Percentiles rank a stretch among this genome's conserved stretches.
Evolutionary conservation across 2,797 vertebrate species (phyloP).

Genomic region (Chaetodon trifasciatus): DNA sequence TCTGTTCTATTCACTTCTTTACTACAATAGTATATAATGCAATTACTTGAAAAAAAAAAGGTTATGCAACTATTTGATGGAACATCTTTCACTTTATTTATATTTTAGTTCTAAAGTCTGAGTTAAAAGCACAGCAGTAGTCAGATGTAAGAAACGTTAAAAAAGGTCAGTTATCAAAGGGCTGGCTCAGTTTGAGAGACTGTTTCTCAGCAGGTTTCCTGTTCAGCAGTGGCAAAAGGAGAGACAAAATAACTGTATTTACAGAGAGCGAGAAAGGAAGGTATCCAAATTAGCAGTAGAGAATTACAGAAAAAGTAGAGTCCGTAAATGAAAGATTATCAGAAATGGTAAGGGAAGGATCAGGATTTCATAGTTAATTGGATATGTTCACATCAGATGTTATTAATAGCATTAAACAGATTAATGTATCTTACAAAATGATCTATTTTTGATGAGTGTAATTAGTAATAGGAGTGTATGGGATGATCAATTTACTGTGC

Average conservation of each 20-base stretch:
- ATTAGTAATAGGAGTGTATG: background rate
- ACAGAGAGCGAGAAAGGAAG: background rate
- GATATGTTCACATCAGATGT: slow-evolving; percentile 24
- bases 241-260: slow-evolving; percentile 20
- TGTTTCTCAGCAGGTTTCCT: slow-evolving; percentile 43
- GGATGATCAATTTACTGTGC: slow-evolving; percentile 1
- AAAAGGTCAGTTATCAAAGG: slow-evolving; percentile 53
- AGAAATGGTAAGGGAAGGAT: slow-evolving; percentile 11
- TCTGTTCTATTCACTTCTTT: slow-evolving; percentile 18
- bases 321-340: slow-evolving; percentile 25
- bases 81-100: slow-evolving; percentile 34
- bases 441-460: background rate
- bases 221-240: slow-evolving; percentile 1
- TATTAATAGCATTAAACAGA: slow-evolving; percentile 11
- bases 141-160: slow-evolving; percentile 23
- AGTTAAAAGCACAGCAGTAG: slow-evolving; percentile 48
- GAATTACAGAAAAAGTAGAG: background rate
- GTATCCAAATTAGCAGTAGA: slow-evolving; percentile 7
- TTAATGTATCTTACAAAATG: background rate
- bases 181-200: slow-evolving; percentile 26
- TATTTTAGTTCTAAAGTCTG: slow-evolving; percentile 25
- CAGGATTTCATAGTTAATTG: slow-evolving; percentile 13
- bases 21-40: slow-evolving; percentile 16
- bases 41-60: background rate
- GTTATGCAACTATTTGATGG: slow-evolving; percentile 34